Evolutionary conservation across 1,140 invertebrate species (phyloP).

Genomic region (Telenomus remus): DNA sequence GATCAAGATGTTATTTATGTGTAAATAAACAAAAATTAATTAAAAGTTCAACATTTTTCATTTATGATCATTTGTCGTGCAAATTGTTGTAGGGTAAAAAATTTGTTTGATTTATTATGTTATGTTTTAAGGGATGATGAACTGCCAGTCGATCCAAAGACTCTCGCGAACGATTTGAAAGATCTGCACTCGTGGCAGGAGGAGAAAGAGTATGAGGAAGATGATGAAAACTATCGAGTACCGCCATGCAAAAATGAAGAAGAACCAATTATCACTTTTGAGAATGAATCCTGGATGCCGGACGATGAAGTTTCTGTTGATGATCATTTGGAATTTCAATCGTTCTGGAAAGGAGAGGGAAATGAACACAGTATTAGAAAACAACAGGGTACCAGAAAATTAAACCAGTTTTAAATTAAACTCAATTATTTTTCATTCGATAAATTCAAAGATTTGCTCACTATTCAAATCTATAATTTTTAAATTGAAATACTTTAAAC

Average conservation of each 20-base stretch:
- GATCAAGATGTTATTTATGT: no score
- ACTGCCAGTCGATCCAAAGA: slow-evolving; percentile 20
- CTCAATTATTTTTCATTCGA: no score
- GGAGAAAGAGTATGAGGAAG: slow-evolving; percentile 6
- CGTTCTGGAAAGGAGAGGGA: slow-evolving; percentile 76
- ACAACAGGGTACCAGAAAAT: slow-evolving; percentile 58
- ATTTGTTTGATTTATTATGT: no score
- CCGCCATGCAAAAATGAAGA: slow-evolving; percentile 28
- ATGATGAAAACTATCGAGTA: slow-evolving; percentile 10
- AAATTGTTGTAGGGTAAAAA: no score
- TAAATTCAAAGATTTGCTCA: no score
- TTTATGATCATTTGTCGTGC: no score
- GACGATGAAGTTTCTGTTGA: slow-evolving; percentile 23
- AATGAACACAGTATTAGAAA: slow-evolving; percentile 64
- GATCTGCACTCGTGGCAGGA: slow-evolving; percentile 23
- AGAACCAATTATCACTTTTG: slow-evolving; percentile 6
- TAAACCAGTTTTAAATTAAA: no score
- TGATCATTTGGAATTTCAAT: slow-evolving; percentile 60
- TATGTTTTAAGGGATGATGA: slow-evolving; percentile 42
- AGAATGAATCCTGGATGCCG: slow-evolving; percentile 40
- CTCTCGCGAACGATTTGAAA: slow-evolving; percentile 26
- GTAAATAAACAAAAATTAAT: no score
- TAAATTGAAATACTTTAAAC: no score
- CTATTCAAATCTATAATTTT: no score
- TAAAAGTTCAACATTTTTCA: no score